Conservation (phyloP, 2,888 invertebrate genomes). For the Erebia aethiops region DNA sequence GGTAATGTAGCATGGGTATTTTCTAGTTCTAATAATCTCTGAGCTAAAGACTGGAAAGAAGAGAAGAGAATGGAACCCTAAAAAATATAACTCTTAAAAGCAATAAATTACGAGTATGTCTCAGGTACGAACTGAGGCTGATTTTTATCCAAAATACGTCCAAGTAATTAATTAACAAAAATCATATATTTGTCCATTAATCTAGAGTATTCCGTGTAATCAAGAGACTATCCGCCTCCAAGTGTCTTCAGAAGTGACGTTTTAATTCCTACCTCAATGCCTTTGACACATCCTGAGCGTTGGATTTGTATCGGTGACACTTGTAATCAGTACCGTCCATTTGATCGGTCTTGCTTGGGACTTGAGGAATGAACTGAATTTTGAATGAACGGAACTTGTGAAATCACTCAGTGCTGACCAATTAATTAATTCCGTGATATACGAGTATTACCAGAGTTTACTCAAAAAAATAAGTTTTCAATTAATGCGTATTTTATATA, state of each 20-base stretch:
- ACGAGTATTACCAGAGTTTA: not conserved
- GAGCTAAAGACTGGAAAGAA: too few species aligned
- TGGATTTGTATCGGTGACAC: conserved; percentile 55
- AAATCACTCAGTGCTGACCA: conserved; percentile 28
- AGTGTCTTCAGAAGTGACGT: conserved; percentile 45
- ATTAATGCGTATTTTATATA: too few species aligned
- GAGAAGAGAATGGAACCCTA: too few species aligned
- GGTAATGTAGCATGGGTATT: too few species aligned
- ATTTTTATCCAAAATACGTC: conserved; percentile 12
- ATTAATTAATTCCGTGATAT: conserved; percentile 27
- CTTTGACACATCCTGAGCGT: conserved; percentile 54
- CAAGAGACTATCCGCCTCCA: conserved; percentile 39
- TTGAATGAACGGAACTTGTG: conserved; percentile 26
- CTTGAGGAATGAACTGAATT: conserved; percentile 27
- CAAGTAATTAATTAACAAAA: conserved; percentile 24
- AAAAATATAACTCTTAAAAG: not conserved
- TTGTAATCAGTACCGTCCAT: conserved; percentile 35
- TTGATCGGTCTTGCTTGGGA: conserved; percentile 29
- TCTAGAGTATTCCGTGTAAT: conserved; percentile 38
- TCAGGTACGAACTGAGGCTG: not conserved
- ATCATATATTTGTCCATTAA: conserved; percentile 30
- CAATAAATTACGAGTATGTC: not conserved
- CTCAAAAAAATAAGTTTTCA: too few species aligned
- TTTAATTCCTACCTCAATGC: conserved; percentile 53
- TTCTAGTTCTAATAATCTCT: not conserved